These are phyloP conservation scores for Abramis brama DNA, from an alignment of 2,113 vertebrate species.

Conservation along the genomic window DNA sequence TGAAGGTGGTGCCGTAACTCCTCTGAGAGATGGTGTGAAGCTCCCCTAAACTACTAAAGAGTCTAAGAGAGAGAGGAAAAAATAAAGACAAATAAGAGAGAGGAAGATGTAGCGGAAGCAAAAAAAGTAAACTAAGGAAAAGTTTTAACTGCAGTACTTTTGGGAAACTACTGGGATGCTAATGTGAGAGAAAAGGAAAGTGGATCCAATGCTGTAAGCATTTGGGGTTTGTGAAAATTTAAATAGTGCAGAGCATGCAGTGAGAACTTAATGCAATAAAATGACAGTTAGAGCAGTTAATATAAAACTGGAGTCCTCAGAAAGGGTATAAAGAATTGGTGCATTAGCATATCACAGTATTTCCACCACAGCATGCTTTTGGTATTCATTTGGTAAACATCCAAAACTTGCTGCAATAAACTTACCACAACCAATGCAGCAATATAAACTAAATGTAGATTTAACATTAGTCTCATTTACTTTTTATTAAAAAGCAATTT, in stretches of 20 bases:
- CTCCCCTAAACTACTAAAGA: constrained; percentile 97
- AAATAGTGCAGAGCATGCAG: constrained; percentile 29
- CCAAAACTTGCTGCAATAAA: constrained; percentile 27
- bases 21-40: constrained; percentile 97
- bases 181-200: constrained; percentile 7
- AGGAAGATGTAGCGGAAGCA: constrained; percentile 12
- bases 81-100: constrained; percentile 59
- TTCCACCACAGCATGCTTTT: constrained; percentile 11
- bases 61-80: constrained; percentile 79
- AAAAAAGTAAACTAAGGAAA: constrained; percentile 21
- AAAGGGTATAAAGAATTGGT: constrained; percentile 16
- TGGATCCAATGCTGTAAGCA: constrained; percentile 21
- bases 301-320: constrained; percentile 48
- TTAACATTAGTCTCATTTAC: background rate
- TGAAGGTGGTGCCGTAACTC: constrained; percentile 90
- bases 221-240: background rate
- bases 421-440: constrained; percentile 16
- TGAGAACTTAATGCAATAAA: constrained; percentile 22
- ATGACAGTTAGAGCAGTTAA: constrained; percentile 56
- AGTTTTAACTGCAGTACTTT: constrained; percentile 33
- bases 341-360: constrained; percentile 25
- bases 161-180: constrained; percentile 15
- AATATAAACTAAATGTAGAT: background rate
- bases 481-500: constrained; percentile 3
- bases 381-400: constrained; percentile 16